Percentiles rank a stretch among this genome's conserved stretches.
Evolutionary conservation across 2,113 vertebrate genomes (phyloP).

Genomic region (Conger conger): DNA sequence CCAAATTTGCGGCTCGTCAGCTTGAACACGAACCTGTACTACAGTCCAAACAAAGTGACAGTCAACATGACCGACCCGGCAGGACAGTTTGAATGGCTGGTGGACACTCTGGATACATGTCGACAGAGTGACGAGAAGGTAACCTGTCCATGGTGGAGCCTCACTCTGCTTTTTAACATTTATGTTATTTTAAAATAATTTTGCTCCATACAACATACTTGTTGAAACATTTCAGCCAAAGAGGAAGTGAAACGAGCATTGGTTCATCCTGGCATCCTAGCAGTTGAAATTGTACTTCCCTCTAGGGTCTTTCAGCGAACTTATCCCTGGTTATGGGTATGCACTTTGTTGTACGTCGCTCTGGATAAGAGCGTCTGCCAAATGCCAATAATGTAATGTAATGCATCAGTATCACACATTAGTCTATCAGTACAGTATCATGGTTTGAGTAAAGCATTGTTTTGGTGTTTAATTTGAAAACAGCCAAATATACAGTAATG

Average conservation of each 20-base stretch:
- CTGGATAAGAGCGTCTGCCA: no score
- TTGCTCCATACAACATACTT: no score
- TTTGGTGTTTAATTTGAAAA: neutral
- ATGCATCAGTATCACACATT: no score
- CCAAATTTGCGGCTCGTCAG: constrained; percentile 81
- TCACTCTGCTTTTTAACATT: neutral
- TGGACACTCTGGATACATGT: constrained; percentile 66
- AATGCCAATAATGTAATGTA: no score
- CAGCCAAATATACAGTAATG: neutral
- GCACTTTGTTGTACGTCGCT: no score
- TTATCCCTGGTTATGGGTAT: no score
- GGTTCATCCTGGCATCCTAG: no score
- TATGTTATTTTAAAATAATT: neutral
- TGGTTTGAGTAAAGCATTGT: neutral
- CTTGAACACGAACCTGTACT: constrained; percentile 94
- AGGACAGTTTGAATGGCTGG: constrained; percentile 78
- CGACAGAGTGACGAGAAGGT: constrained; percentile 77
- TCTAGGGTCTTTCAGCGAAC: no score
- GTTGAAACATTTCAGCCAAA: neutral
- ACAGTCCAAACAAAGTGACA: constrained; percentile 77
- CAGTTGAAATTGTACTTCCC: no score
- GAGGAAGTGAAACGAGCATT: neutral
- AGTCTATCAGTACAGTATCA: neutral
- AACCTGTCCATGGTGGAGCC: neutral
- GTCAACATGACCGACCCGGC: constrained; percentile 83